Evolutionary conservation across 2,113 vertebrate genomes (phyloP).

Genomic region (Rostratula benghalensis): DNA sequence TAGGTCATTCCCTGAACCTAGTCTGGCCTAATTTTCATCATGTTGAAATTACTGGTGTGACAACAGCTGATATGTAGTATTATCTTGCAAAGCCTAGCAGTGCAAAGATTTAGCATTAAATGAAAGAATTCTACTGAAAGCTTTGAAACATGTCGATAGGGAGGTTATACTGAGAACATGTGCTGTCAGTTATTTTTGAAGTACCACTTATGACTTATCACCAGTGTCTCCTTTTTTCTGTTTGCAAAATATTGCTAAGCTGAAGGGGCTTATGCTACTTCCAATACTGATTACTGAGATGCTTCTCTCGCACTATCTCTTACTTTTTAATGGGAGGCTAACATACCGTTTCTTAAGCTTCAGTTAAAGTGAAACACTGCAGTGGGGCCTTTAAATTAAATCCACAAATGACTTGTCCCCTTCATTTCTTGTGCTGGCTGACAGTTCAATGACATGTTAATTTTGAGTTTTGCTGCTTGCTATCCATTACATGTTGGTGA

Average conservation of each 20-base stretch:
- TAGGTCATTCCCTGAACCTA: not conserved
- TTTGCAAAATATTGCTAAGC: not conserved
- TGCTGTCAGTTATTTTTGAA: not conserved
- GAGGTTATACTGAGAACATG: not conserved
- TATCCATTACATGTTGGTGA: not conserved
- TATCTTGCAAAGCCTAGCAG: not conserved
- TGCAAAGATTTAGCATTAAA: not conserved
- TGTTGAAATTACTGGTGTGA: not conserved
- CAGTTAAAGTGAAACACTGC: not conserved
- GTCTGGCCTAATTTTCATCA: not conserved
- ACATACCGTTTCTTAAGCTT: not conserved
- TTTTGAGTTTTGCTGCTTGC: not conserved
- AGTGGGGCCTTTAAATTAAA: not conserved
- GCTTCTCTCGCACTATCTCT: not conserved
- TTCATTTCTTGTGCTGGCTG: not conserved
- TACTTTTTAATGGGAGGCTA: not conserved
- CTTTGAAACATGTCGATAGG: not conserved
- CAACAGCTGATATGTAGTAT: not conserved
- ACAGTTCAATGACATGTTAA: not conserved
- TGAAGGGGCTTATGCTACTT: not conserved
- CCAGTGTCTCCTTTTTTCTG: not conserved
- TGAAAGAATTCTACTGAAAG: not conserved
- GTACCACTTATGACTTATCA: not conserved
- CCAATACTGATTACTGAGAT: not conserved
- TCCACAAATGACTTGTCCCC: not conserved